phyloP scores from a whole-genome alignment of 1,140 invertebrate species.

The Rhysida immarginata region DNA sequence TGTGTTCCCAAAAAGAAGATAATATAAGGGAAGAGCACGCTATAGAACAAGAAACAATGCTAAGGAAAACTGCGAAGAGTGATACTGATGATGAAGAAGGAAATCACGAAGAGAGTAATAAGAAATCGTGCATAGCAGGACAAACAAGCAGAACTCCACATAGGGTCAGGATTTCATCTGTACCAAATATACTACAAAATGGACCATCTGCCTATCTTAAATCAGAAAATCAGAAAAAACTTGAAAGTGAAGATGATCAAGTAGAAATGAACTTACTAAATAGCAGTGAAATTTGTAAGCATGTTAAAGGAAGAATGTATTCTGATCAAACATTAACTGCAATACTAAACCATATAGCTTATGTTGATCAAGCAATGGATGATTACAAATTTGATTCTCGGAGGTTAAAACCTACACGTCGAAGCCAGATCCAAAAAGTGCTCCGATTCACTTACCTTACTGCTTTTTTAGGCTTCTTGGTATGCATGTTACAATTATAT shows the following conservation, averaged over 20 bases:
- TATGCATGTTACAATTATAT: slow-evolving; percentile 35
- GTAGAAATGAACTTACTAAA: background rate
- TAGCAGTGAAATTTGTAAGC: background rate
- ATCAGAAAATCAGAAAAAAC: background rate
- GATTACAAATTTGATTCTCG: slow-evolving; percentile 18
- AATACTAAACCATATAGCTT: slow-evolving; percentile 43
- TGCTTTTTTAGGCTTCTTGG: slow-evolving; percentile 36
- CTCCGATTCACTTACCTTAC: slow-evolving; percentile 36
- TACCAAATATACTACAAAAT: background rate
- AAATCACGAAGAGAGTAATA: no score
- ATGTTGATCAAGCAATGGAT: slow-evolving; percentile 36
- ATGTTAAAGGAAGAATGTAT: slow-evolving; percentile 6
- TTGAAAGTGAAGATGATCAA: background rate
- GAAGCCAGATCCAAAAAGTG: slow-evolving; percentile 31
- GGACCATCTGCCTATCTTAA: background rate
- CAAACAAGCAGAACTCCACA: no score
- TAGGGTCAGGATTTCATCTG: background rate
- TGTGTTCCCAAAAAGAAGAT: no score
- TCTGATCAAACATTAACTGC: slow-evolving; percentile 33
- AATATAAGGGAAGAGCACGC: no score
- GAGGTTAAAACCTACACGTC: slow-evolving; percentile 28
- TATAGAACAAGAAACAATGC: no score
- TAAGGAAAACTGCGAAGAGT: no score
- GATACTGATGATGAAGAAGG: no score
- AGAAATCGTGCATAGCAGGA: no score